Percentiles rank a stretch among this genome's conserved stretches.
phyloP scores from a whole-genome alignment of 2,113 vertebrate genomes.

The Scytalopus superciliaris region DNA sequence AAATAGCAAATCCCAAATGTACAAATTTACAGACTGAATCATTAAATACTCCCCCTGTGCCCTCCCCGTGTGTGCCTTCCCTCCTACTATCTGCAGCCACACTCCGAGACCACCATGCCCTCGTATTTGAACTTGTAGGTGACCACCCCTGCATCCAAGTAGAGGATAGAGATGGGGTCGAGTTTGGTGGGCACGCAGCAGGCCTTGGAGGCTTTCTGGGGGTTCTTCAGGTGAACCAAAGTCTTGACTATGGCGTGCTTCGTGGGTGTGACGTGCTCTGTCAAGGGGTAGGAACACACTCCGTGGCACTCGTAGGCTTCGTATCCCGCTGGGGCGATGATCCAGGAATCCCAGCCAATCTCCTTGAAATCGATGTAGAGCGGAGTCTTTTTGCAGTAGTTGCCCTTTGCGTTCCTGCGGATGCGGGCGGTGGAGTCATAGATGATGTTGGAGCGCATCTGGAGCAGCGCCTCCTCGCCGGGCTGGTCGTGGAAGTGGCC shows the following conservation, averaged over 20 bases:
- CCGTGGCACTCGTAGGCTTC: constrained; percentile 94
- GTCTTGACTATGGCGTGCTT: constrained; percentile 96
- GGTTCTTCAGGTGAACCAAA: constrained; percentile 88
- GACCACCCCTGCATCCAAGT: constrained; percentile 93
- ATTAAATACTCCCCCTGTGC: constrained; percentile 70
- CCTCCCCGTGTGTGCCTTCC: not conserved
- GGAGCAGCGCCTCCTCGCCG: constrained; percentile 88
- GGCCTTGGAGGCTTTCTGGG: constrained; percentile 88
- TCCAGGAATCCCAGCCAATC: constrained; percentile 98
- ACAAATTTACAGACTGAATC: constrained; percentile 80
- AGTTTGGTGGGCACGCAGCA: constrained; percentile 97
- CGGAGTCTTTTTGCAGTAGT: constrained; percentile 90
- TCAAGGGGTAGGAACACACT: constrained; percentile 88
- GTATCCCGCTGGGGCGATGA: constrained; percentile 89
- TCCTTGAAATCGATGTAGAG: constrained; percentile 97
- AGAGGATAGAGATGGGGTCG: constrained; percentile 95
- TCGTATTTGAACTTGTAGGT: constrained; percentile 99
- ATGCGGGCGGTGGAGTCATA: constrained; percentile 92
- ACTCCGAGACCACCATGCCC: constrained; percentile 96
- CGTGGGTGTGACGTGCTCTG: constrained; percentile 92
- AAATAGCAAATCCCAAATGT: constrained; percentile 81
- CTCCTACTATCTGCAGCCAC: constrained; percentile 93
- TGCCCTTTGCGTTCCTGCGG: constrained; percentile 93
- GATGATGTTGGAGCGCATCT: constrained; percentile 95
- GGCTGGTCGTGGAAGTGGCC: constrained; percentile 71